These are phyloP conservation scores for Lamellibrachia satsuma DNA, from an alignment of 2,888 invertebrate genomes.

Conservation along the genomic window DNA sequence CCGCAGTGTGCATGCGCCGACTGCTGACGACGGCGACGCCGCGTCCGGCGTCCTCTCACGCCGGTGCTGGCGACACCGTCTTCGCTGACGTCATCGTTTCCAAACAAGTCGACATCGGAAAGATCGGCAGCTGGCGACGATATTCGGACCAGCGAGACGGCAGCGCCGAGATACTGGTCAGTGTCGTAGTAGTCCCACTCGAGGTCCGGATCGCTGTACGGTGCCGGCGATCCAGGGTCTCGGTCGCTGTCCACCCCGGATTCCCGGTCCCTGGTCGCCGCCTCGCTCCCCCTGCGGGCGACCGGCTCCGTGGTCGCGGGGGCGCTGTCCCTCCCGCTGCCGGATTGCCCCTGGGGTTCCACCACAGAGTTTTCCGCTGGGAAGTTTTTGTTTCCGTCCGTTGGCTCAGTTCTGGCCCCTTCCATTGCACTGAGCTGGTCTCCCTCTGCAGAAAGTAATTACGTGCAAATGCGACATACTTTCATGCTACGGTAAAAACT, in stretches of 20 bases:
- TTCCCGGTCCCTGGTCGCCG: not conserved
- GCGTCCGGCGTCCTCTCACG: not conserved
- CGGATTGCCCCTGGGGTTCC: not conserved
- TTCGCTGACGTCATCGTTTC: not conserved
- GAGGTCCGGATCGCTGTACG: not conserved
- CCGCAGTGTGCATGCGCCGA: not conserved
- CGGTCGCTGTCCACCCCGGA: not conserved
- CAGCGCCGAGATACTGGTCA: not conserved
- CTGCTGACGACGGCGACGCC: not conserved
- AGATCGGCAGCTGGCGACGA: not conserved
- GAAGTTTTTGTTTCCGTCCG: not conserved
- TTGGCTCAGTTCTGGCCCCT: not conserved
- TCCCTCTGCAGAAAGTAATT: not conserved
- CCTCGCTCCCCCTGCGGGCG: not conserved
- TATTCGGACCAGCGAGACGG: not conserved
- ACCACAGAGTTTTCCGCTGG: not conserved
- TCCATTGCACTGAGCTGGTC: not conserved
- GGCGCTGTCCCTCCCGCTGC: not conserved
- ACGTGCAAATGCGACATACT: not conserved
- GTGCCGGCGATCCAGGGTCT: not conserved
- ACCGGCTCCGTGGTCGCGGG: not conserved
- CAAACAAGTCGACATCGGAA: not conserved
- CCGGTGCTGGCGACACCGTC: not conserved
- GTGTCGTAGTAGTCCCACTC: constrained; percentile 13
- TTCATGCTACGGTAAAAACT: not conserved